Evolutionary conservation across 2,888 invertebrate genomes (phyloP).

Genomic region (Plagodis pulveraria): DNA sequence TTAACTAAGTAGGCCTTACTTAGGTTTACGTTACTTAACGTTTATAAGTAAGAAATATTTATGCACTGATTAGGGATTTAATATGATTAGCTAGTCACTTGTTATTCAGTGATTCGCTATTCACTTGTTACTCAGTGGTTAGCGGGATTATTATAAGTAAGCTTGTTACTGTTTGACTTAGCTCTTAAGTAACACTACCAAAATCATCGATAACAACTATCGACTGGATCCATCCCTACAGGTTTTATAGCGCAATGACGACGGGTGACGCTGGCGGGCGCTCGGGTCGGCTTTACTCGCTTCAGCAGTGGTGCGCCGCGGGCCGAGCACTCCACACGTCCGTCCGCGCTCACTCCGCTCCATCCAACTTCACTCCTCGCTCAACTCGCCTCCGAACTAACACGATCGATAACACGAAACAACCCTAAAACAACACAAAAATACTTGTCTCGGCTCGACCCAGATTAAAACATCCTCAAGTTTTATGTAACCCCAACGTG

Average conservation of each 20-base stretch:
- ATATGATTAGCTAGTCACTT: too few relatives aligned
- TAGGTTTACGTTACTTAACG: too few relatives aligned
- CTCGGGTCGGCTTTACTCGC: constrained; percentile 7
- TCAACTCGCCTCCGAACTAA: constrained; percentile 45
- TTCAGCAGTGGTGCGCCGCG: constrained; percentile 72
- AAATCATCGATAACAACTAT: constrained; percentile 37
- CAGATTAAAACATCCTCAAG: constrained; percentile 43
- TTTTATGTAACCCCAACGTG: constrained; percentile 46
- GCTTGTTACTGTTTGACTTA: too few relatives aligned
- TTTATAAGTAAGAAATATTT: too few relatives aligned
- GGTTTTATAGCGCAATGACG: constrained; percentile 76
- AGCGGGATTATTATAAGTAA: too few relatives aligned
- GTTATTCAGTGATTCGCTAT: too few relatives aligned
- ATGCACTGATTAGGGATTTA: too few relatives aligned
- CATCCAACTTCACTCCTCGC: constrained; percentile 35
- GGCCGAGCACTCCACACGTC: constrained; percentile 55
- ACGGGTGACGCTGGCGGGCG: constrained; percentile 33
- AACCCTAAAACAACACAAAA: constrained; percentile 37
- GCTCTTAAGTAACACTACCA: too few relatives aligned
- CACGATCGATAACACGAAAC: constrained; percentile 59
- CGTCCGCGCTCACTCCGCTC: constrained; percentile 29
- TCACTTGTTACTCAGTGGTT: too few relatives aligned
- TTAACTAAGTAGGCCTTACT: too few relatives aligned
- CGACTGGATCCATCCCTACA: constrained; percentile 51
- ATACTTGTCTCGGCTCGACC: constrained; percentile 33